Percentiles rank a stretch among this genome's conserved stretches.
phyloP scores from a whole-genome alignment of 2,888 invertebrate genomes.

The Pheosia tremula region DNA sequence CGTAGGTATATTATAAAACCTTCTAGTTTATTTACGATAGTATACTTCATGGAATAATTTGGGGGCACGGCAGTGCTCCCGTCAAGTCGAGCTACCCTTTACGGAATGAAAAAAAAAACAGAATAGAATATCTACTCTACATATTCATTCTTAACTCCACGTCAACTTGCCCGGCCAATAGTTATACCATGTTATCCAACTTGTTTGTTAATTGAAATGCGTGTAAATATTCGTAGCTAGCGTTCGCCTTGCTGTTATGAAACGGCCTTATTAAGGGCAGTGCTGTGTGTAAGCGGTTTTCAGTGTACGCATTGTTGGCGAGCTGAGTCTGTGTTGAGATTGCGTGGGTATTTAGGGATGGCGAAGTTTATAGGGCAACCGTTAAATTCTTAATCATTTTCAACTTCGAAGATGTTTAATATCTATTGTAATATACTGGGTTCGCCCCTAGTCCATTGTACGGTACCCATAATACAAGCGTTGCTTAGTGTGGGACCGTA shows the following conservation, averaged over 20 bases:
- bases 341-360: constrained; percentile 10
- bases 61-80: too few relatives aligned
- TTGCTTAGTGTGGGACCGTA: too few relatives aligned
- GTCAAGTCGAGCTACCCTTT: too few relatives aligned
- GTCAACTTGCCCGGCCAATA: constrained; percentile 51
- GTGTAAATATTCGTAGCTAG: constrained; percentile 71
- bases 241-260: constrained; percentile 56
- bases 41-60: too few relatives aligned
- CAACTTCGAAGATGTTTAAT: not conserved
- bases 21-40: too few relatives aligned
- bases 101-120: not conserved
- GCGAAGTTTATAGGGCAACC: not conserved
- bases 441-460: too few relatives aligned
- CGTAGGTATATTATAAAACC: too few relatives aligned
- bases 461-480: too few relatives aligned
- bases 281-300: constrained; percentile 28
- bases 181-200: constrained; percentile 62
- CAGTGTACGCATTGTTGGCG: constrained; percentile 1
- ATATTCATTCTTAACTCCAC: constrained; percentile 45
- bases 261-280: constrained; percentile 60
- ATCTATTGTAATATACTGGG: not conserved
- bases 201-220: constrained; percentile 79
- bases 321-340: not conserved
- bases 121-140: constrained; percentile 4
- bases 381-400: not conserved